Conservation (phyloP, 2,888 invertebrate genomes). For the Odontothrips loti region DNA sequence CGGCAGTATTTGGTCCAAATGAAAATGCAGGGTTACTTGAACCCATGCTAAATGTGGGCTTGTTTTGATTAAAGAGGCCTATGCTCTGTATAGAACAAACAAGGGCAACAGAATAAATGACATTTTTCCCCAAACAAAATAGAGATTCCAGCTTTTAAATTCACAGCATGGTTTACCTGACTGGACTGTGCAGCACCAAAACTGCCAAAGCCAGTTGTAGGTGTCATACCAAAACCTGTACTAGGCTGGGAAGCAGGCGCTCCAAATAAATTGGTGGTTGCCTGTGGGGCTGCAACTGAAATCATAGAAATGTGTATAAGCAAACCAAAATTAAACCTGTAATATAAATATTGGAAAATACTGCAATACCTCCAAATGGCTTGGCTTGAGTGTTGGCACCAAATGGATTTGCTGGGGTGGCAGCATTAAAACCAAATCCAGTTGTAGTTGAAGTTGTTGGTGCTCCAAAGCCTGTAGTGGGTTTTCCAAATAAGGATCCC, state of each 20-base stretch:
- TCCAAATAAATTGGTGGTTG: constrained; percentile 43
- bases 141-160: constrained; percentile 10
- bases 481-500: constrained; percentile 64
- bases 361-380: constrained; percentile 48
- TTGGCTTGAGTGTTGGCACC: constrained; percentile 43
- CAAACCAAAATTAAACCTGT: constrained; percentile 1
- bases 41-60: constrained; percentile 45
- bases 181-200: constrained; percentile 47
- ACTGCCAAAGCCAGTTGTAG: constrained; percentile 45
- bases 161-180: constrained; percentile 41
- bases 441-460: constrained; percentile 49
- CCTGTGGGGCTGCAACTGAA: constrained; percentile 44
- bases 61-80: constrained; percentile 48
- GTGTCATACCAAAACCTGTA: constrained; percentile 45
- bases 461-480: constrained; percentile 57
- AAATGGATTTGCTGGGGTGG: constrained; percentile 38
- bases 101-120: constrained; percentile 29
- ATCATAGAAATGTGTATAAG: constrained; percentile 31
- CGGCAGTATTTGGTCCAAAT: constrained; percentile 50
- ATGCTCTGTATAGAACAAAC: constrained; percentile 42
- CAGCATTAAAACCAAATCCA: constrained; percentile 48
- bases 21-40: constrained; percentile 43
- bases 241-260: constrained; percentile 44
- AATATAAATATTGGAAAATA: constrained; percentile 29
- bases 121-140: neutral